phyloP scores from a whole-genome alignment of 2,888 invertebrate species.

The Diarsia dahlii region DNA sequence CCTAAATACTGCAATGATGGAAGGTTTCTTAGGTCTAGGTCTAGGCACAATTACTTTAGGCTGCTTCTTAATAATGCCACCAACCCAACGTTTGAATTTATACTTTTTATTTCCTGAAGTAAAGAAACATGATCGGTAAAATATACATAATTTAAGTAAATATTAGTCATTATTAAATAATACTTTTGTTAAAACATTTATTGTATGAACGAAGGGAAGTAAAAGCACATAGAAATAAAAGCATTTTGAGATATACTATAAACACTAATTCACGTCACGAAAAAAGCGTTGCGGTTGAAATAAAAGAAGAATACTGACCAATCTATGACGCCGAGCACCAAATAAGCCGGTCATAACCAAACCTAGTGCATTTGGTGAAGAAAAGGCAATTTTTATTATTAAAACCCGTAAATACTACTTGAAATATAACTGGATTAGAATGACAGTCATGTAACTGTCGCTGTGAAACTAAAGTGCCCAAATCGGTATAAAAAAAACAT shows the following conservation, averaged over 20 bases:
- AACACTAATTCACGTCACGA: not conserved
- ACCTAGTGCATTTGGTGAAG: not conserved
- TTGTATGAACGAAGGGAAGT: not conserved
- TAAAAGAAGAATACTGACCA: not conserved
- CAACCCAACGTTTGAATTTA: conserved; percentile 23
- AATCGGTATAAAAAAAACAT: not conserved
- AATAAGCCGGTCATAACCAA: not conserved
- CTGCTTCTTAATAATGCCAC: conserved; percentile 36
- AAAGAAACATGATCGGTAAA: conserved; percentile 11
- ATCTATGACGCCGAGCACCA: not conserved
- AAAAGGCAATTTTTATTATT: not conserved
- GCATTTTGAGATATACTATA: not conserved
- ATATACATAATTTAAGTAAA: not conserved
- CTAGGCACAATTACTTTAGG: conserved; percentile 28
- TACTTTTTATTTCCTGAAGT: conserved; percentile 23
- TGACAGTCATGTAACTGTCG: not conserved
- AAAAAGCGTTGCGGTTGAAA: conserved; percentile 1
- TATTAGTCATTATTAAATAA: not conserved
- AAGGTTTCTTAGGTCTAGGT: not conserved
- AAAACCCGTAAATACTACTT: not conserved
- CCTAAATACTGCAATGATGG: conserved; percentile 61
- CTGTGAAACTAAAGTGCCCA: not conserved
- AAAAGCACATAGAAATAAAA: not conserved
- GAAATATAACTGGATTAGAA: not conserved
- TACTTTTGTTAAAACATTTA: not conserved